phyloP scores from a whole-genome alignment of 2,113 vertebrate species.

The Xyrauchen texanus region DNA sequence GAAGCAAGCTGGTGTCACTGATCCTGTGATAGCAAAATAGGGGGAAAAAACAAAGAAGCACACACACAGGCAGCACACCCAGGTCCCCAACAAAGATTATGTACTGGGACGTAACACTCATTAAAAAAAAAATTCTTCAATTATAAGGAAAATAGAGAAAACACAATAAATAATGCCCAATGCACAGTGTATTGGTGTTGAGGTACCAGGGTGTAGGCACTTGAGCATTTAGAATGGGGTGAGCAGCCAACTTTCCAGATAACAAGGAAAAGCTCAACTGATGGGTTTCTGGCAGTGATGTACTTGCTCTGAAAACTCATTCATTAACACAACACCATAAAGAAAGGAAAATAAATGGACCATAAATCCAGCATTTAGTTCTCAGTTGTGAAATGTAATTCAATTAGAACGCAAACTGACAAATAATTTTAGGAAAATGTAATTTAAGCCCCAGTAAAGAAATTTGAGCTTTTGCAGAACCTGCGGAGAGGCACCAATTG shows the following conservation, averaged over 20 bases:
- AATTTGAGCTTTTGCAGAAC: slow-evolving; percentile 30
- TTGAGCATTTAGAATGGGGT: slow-evolving; percentile 57
- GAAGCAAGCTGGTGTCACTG: too few species aligned
- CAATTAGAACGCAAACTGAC: neutral
- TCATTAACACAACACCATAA: slow-evolving; percentile 21
- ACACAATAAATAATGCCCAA: slow-evolving; percentile 41
- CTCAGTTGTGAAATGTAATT: neutral
- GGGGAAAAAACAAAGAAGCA: too few species aligned
- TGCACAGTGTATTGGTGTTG: slow-evolving; percentile 67
- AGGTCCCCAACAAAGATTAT: too few species aligned
- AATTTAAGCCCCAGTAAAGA: slow-evolving; percentile 33
- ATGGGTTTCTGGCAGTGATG: slow-evolving; percentile 47
- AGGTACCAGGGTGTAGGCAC: slow-evolving; percentile 65
- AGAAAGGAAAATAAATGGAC: slow-evolving; percentile 13
- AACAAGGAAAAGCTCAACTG: slow-evolving; percentile 17
- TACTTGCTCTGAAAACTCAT: slow-evolving; percentile 13
- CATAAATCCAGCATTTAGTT: slow-evolving; percentile 21
- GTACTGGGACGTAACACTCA: neutral
- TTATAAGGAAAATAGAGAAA: slow-evolving; percentile 29
- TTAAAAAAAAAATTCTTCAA: slow-evolving; percentile 34
- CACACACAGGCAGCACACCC: too few species aligned
- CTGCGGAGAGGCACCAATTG: slow-evolving; percentile 1
- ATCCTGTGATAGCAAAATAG: too few species aligned
- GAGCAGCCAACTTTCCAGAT: slow-evolving; percentile 19
- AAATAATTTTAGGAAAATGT: slow-evolving; percentile 28